A percentile compares a stretch with the other conserved stretches of the same genome.
phyloP scores from a whole-genome alignment of 2,797 vertebrate species.

The Bucorvus abyssinicus region DNA sequence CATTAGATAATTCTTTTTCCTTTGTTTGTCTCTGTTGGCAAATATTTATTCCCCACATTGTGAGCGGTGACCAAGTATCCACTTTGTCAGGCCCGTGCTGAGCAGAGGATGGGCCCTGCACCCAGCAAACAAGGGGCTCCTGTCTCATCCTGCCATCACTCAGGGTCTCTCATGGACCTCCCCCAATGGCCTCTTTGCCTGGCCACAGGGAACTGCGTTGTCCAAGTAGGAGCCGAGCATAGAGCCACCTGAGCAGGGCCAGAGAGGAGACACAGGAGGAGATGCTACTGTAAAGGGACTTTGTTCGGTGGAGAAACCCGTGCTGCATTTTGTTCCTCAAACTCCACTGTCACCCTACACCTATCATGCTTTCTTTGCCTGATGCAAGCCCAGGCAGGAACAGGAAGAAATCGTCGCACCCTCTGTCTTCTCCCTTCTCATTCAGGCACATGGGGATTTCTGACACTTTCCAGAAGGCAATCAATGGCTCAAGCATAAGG shows the following conservation, averaged over 20 bases:
- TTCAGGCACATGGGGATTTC: background rate
- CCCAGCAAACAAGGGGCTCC: rapidly evolving
- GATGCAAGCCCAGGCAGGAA: background rate
- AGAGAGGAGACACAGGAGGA: background rate
- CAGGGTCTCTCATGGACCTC: rapidly evolving
- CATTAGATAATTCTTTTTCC: background rate
- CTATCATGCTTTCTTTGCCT: background rate
- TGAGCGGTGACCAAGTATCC: background rate
- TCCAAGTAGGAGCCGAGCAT: background rate
- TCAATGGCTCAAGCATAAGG: background rate
- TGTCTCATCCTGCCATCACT: rapidly evolving
- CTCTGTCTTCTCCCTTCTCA: background rate
- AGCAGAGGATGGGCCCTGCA: background rate
- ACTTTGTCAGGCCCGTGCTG: background rate
- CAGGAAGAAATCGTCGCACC: background rate
- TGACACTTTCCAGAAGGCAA: background rate
- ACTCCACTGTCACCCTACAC: rapidly evolving
- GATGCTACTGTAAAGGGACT: background rate
- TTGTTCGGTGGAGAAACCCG: background rate
- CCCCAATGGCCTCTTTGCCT: background rate
- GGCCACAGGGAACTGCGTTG: rapidly evolving
- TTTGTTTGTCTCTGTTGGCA: background rate
- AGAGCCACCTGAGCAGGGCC: background rate
- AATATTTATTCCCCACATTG: background rate
- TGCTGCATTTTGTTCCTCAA: rapidly evolving